Evolutionary conservation across 2,113 vertebrate genomes (phyloP).

Genomic region (Vombatus ursinus): DNA sequence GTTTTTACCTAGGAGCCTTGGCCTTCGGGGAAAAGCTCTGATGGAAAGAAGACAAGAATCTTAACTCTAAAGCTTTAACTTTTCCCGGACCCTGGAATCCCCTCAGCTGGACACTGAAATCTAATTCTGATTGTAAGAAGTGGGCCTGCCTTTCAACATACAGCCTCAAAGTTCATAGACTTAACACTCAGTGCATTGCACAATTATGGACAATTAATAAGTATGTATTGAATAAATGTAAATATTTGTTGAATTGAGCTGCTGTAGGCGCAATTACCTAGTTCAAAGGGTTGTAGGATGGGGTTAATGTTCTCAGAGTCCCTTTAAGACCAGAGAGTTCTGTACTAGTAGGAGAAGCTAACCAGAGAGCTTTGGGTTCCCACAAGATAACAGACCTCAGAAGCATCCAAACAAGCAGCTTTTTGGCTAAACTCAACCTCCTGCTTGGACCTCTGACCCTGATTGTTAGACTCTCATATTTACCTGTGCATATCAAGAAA

Average conservation of each 20-base stretch:
- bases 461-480: neutral
- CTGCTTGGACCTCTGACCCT: neutral
- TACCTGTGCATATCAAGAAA: neutral
- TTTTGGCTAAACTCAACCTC: neutral
- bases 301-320: neutral
- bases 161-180: neutral
- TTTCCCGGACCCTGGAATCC: neutral
- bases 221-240: neutral
- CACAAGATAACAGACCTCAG: neutral
- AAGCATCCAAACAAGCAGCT: neutral
- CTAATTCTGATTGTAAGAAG: neutral
- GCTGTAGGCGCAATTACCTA: neutral
- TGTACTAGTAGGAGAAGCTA: neutral
- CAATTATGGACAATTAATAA: neutral
- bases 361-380: neutral
- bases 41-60: neutral
- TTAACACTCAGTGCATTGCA: neutral
- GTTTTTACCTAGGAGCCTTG: neutral
- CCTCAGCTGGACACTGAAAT: neutral
- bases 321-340: neutral
- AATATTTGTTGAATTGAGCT: neutral
- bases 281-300: neutral
- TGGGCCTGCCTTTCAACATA: neutral
- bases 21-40: neutral
- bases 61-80: neutral